Percentiles rank a stretch among this genome's conserved stretches.
Conservation (phyloP, 2,888 invertebrate genomes). For the Drosophila borborema region DNA sequence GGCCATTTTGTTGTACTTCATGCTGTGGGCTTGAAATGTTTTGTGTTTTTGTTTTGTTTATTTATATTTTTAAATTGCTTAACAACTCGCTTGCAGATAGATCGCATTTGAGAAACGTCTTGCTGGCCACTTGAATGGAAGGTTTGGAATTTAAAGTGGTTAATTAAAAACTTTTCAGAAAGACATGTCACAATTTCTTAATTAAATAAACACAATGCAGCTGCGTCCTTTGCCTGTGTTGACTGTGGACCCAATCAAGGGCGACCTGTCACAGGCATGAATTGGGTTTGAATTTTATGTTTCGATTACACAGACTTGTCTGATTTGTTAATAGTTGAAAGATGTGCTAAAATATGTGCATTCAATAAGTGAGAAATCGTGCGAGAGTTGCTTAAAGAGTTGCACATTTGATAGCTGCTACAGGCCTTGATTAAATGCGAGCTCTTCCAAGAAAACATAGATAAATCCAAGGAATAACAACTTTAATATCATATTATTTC, state of each 20-base stretch:
- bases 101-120: background rate
- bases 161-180: slow-evolving; percentile 56
- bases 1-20: slow-evolving; percentile 14
- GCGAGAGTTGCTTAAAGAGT: background rate
- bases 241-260: slow-evolving; percentile 6
- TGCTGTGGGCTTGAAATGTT: background rate
- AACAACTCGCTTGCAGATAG: background rate
- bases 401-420: background rate
- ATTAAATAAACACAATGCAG: slow-evolving; percentile 55
- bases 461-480: background rate
- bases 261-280: slow-evolving; percentile 19
- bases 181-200: slow-evolving; percentile 52
- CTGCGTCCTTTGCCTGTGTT: slow-evolving; percentile 33
- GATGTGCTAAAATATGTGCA: background rate
- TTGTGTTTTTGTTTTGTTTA: background rate
- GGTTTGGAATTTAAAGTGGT: slow-evolving; percentile 34
- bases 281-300: slow-evolving; percentile 4
- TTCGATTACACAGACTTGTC: no score
- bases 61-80: slow-evolving; percentile 2
- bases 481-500: background rate
- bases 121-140: background rate
- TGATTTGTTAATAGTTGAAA: background rate
- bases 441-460: background rate
- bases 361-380: background rate
- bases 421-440: background rate